Base-by-base conservation (phyloP, 2,888 invertebrate species). In the Baronia brevicornis region DNA sequence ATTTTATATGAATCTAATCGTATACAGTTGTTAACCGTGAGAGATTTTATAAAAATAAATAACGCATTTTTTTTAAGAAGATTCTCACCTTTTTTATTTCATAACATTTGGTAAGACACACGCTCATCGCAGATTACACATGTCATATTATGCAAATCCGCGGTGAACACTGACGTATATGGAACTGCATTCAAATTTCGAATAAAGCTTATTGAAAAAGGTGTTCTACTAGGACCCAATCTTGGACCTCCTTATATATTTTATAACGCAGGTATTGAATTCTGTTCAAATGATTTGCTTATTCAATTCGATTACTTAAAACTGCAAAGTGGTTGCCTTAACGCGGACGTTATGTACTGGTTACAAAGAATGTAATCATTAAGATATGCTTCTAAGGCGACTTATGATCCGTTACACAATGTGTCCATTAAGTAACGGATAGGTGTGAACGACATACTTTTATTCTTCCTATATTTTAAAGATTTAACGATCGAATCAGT, bases 101-200 rank as follows among this genome's bases (percentile, higher is more conserved):
- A 41, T 43, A 33, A 36, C 33, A 33, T 27, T 23, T 21, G 38
- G 39, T 40, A 38, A 44, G 30, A 30, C 30, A 36, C 27, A 5
- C 30, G 7, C 27, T 30, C 30, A 27, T 21, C 24, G 48, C 42
- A 51, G 41, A 51, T 48, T 48, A 56, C 57, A 54, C 46, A 45
- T 60, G 63, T 63, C 57, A 45, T 48, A 58, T 64, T 67, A 71
- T 69, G 69, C 64, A 67, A 70, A 69, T 71, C 57, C 47, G 20
- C 22, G 34, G 38, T 38, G 53, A 51, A 56, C 50, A 48, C 54
- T 63, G 56, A 54, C 56, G 50, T 48, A 54, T 58, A 41, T 52
- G 55, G 51, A 44, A 46, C 45, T 44, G 48, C 44, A 43, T 42
- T 32, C 39, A 36, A 33, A 41, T 36, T 35, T 35, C 24, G 14